phyloP scores from a whole-genome alignment of 1,140 invertebrate genomes.

The Lucilia cuprina region DNA sequence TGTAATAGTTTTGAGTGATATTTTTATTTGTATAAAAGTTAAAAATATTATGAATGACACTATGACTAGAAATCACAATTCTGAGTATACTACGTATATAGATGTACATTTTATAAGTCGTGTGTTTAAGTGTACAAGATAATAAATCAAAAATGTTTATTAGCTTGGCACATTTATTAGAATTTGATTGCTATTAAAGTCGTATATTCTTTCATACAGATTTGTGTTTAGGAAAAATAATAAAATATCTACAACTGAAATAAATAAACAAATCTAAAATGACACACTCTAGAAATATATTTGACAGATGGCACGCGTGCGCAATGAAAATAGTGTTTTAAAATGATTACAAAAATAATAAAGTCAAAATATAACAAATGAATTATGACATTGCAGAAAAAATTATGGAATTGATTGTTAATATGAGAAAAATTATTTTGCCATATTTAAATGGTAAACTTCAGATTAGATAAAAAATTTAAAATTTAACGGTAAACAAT shows the following conservation, averaged over 20 bases:
- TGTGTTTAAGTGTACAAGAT: not conserved
- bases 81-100: no score
- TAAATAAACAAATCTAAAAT: not conserved
- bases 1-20: not conserved
- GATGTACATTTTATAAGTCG: not conserved
- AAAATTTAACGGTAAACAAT: no score
- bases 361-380: slow-evolving; percentile 11
- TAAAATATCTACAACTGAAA: not conserved
- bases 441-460: no score
- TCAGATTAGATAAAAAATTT: no score
- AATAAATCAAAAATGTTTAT: slow-evolving; percentile 34
- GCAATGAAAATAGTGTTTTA: slow-evolving; percentile 32
- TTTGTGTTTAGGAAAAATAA: not conserved
- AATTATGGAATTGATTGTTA: not conserved
- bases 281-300: slow-evolving; percentile 23
- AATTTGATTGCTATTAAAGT: slow-evolving; percentile 29
- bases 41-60: not conserved
- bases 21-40: not conserved
- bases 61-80: no score
- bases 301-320: slow-evolving; percentile 34
- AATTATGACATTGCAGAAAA: slow-evolving; percentile 23
- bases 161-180: slow-evolving; percentile 32
- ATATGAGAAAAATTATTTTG: no score
- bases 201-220: not conserved
- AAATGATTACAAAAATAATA: slow-evolving; percentile 14